A percentile compares a stretch with the other conserved stretches of the same genome.
phyloP scores from a whole-genome alignment of 2,797 vertebrate species.

The Lates japonicus region DNA sequence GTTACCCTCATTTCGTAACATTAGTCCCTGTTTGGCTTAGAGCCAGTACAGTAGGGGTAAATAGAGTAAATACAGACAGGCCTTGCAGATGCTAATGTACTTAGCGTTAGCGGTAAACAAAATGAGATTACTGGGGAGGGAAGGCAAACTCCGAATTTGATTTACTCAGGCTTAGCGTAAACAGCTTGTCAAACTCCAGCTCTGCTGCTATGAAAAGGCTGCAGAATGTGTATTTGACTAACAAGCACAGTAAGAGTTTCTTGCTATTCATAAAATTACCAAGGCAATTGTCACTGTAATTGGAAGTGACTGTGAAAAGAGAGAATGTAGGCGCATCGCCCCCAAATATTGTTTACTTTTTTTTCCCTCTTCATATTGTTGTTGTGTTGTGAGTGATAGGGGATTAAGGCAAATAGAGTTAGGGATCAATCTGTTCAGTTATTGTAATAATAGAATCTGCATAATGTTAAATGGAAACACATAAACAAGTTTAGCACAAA shows the following conservation, averaged over 20 bases:
- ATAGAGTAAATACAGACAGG: constrained; percentile 81
- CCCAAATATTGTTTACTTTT: constrained; percentile 56
- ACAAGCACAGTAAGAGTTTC: constrained; percentile 70
- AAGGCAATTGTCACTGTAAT: constrained; percentile 74
- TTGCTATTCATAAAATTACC: constrained; percentile 73
- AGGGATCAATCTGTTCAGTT: constrained; percentile 41
- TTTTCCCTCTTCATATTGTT: constrained; percentile 10
- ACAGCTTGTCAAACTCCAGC: constrained; percentile 85
- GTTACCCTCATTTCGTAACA: constrained; percentile 75
- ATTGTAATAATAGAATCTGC: constrained; percentile 55
- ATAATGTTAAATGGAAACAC: constrained; percentile 54
- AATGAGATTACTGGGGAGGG: constrained; percentile 84
- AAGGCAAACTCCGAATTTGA: constrained; percentile 83
- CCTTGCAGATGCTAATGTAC: constrained; percentile 83
- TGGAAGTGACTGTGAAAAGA: constrained; percentile 63
- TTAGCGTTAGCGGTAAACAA: constrained; percentile 85
- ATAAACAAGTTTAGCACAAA: constrained; percentile 49
- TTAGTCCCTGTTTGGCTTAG: constrained; percentile 67
- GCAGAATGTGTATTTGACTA: constrained; percentile 81
- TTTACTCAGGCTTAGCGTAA: constrained; percentile 85
- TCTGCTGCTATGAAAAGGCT: constrained; percentile 70
- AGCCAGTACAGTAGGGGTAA: constrained; percentile 79
- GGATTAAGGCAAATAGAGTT: constrained; percentile 56
- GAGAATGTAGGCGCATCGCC: constrained; percentile 31
- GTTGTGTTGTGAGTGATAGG: constrained; percentile 61